Conservation (phyloP, 2,888 invertebrate species). For the Lepetodrilus schrolli region DNA sequence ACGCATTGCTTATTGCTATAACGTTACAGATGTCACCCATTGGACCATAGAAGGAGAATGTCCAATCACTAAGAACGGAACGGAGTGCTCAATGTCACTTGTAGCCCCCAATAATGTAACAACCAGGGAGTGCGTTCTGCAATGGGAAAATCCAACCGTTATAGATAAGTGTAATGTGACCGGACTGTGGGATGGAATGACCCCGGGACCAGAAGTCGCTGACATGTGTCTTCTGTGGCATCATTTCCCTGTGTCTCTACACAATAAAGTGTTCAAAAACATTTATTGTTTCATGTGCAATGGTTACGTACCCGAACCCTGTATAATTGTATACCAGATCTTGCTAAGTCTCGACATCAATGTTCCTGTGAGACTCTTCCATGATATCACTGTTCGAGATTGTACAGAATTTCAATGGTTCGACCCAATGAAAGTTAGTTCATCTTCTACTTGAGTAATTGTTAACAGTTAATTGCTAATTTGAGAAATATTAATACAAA, state of each 20-base stretch:
- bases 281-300: conserved; percentile 42
- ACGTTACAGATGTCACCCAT: background rate
- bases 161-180: conserved; percentile 25
- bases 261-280: conserved; percentile 34
- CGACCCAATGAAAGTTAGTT: too few relatives aligned
- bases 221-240: background rate
- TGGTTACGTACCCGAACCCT: background rate
- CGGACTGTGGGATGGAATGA: background rate
- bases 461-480: too few relatives aligned
- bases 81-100: background rate
- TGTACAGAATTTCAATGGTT: too few relatives aligned
- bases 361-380: too few relatives aligned
- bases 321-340: background rate
- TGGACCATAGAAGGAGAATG: conserved; percentile 25
- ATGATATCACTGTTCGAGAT: too few relatives aligned
- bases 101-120: background rate
- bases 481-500: too few relatives aligned
- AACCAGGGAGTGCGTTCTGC: background rate
- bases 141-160: background rate
- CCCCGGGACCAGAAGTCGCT: background rate
- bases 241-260: background rate
- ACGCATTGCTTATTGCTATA: conserved; percentile 6
- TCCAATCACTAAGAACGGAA: conserved; percentile 1
- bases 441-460: too few relatives aligned
- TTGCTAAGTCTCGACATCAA: too few relatives aligned